Evolutionary conservation across 2,888 invertebrate genomes (phyloP).

Genomic region (Erannis defoliaria): DNA sequence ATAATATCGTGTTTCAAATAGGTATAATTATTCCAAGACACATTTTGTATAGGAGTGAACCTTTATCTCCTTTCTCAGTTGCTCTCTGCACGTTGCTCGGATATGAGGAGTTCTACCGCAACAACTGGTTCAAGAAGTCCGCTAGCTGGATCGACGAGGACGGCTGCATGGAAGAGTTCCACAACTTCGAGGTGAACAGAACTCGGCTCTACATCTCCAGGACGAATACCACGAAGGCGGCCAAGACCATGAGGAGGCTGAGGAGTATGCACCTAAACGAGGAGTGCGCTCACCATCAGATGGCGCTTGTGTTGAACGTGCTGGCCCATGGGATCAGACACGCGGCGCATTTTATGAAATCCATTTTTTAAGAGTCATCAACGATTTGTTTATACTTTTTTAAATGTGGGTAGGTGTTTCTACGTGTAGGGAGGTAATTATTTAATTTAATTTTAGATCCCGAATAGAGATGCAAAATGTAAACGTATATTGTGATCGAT

Average conservation of each 20-base stretch:
- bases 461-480: too few relatives aligned
- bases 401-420: too few relatives aligned
- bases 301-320: slow-evolving; percentile 44
- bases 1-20: too few relatives aligned
- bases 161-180: slow-evolving; percentile 53
- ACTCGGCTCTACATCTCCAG: slow-evolving; percentile 12
- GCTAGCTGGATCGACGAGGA: slow-evolving; percentile 54
- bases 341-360: slow-evolving; percentile 12
- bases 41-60: too few relatives aligned
- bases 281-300: slow-evolving; percentile 52
- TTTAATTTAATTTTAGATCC: too few relatives aligned
- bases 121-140: slow-evolving; percentile 46
- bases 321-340: slow-evolving; percentile 49
- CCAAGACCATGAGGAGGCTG: slow-evolving; percentile 5
- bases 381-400: too few relatives aligned
- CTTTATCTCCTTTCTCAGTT: slow-evolving; percentile 35
- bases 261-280: slow-evolving; percentile 2
- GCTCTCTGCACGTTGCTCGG: slow-evolving; percentile 49
- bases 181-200: slow-evolving; percentile 43
- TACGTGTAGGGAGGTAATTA: too few relatives aligned
- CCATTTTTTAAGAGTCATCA: neutral
- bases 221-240: neutral
- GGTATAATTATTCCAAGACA: too few relatives aligned
- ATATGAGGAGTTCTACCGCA: slow-evolving; percentile 51
- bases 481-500: too few relatives aligned